A percentile compares a stretch with the other conserved stretches of the same genome.
These are phyloP conservation scores for Rhysida immarginata DNA, from an alignment of 1,140 invertebrate species.

Conservation along the genomic window DNA sequence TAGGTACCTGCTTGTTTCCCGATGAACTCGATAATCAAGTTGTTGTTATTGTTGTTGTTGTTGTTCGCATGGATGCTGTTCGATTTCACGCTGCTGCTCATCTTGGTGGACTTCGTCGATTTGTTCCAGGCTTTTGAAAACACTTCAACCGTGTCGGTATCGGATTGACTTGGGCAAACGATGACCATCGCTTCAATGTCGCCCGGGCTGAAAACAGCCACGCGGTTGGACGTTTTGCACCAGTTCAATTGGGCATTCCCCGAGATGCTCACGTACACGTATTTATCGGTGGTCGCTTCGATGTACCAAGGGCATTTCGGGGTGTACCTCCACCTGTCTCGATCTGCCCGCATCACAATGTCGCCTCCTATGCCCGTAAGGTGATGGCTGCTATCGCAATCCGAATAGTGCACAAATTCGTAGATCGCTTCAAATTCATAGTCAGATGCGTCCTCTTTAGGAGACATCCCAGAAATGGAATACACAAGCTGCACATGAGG, in stretches of 20 bases:
- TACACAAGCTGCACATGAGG: slow-evolving; percentile 28
- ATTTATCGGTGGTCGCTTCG: neutral
- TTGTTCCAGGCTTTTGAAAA: slow-evolving; percentile 10
- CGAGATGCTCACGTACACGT: neutral
- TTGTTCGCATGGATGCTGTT: neutral
- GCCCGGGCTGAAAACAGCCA: slow-evolving; percentile 16
- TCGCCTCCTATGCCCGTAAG: slow-evolving; percentile 14
- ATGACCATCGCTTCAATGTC: slow-evolving; percentile 13
- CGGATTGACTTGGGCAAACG: slow-evolving; percentile 13
- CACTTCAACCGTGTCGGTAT: neutral
- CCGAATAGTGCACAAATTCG: slow-evolving; percentile 39
- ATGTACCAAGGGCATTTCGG: slow-evolving; percentile 8
- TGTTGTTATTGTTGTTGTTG: neutral
- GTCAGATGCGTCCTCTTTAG: slow-evolving; percentile 50
- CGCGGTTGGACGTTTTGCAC: slow-evolving; percentile 16
- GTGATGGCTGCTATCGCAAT: slow-evolving; percentile 13
- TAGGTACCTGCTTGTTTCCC: slow-evolving; percentile 5
- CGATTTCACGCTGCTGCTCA: neutral
- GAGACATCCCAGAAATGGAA: slow-evolving; percentile 55
- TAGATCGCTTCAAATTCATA: slow-evolving; percentile 52
- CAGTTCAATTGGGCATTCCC: slow-evolving; percentile 8
- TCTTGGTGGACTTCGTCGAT: neutral
- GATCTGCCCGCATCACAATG: slow-evolving; percentile 10
- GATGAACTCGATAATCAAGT: slow-evolving; percentile 4
- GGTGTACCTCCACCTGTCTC: neutral